Conservation (phyloP, 2,888 invertebrate species). For the Dryobota labecula region DNA sequence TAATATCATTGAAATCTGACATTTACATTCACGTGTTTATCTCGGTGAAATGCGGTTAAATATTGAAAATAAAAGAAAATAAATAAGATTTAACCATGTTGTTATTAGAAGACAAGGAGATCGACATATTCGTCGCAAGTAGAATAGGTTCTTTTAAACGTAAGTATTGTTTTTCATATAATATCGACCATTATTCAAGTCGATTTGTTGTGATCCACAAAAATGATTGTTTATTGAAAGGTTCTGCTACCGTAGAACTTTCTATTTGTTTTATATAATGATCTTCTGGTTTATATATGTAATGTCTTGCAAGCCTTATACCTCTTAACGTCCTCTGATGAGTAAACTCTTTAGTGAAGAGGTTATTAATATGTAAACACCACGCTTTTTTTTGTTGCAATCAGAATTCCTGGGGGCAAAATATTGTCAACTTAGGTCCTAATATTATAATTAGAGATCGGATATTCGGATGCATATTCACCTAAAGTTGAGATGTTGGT, state of each 20-base stretch:
- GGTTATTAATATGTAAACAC: conserved; percentile 32
- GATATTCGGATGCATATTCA: too few species aligned
- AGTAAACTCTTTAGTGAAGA: neutral
- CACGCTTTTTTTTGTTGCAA: neutral
- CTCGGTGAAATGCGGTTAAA: conserved; percentile 31
- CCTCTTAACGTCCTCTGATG: neutral
- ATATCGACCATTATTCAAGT: neutral
- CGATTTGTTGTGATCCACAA: neutral
- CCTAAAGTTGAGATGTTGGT: too few species aligned
- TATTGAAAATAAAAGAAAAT: conserved; percentile 17
- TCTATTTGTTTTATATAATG: too few species aligned
- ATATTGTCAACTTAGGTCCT: too few species aligned
- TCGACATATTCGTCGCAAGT: conserved; percentile 89
- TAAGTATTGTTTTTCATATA: conserved; percentile 71
- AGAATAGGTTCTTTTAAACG: conserved; percentile 91
- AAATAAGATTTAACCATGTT: conserved; percentile 62
- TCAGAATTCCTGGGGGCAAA: neutral
- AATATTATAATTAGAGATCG: too few species aligned
- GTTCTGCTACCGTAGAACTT: accelerated
- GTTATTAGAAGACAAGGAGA: conserved; percentile 78
- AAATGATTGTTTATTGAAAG: neutral
- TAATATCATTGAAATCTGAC: conserved; percentile 27
- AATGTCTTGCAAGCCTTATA: too few species aligned
- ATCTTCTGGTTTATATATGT: neutral
- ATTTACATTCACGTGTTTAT: conserved; percentile 53